These are phyloP conservation scores for Sinotaia quadrata DNA, from an alignment of 2,888 invertebrate species.

Conservation along the genomic window DNA sequence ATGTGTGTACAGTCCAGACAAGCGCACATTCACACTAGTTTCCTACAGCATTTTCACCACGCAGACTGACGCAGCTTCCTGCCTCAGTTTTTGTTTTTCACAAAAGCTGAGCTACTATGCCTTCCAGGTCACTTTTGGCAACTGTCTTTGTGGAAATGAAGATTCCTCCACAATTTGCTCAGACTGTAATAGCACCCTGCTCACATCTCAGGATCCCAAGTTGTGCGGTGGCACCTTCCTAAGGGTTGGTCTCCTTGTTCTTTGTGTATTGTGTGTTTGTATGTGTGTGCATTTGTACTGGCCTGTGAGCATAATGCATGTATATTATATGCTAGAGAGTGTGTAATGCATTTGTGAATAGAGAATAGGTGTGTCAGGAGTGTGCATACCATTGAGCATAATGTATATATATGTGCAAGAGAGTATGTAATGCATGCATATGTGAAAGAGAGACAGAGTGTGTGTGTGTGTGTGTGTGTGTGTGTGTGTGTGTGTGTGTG, in stretches of 20 bases:
- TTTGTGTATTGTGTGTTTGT: no score
- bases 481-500: no score
- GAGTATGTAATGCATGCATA: no score
- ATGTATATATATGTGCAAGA: no score
- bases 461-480: no score
- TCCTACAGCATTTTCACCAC: slow-evolving; percentile 15
- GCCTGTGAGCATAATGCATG: no score
- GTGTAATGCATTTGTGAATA: no score
- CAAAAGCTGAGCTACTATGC: slow-evolving; percentile 20
- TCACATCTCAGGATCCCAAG: slow-evolving; percentile 6
- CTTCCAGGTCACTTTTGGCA: slow-evolving; percentile 12
- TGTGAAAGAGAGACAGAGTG: no score
- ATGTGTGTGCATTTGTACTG: slow-evolving; percentile 6
- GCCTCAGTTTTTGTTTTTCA: slow-evolving; percentile 28
- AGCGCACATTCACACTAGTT: slow-evolving; percentile 17
- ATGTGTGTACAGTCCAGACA: slow-evolving; percentile 31
- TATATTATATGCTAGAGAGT: no score
- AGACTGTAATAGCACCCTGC: slow-evolving; percentile 18
- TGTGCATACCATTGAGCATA: no score
- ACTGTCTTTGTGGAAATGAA: slow-evolving; percentile 35
- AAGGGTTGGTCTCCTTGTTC: slow-evolving; percentile 5
- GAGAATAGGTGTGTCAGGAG: no score
- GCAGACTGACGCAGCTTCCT: background rate
- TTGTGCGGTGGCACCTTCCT: slow-evolving; percentile 6
- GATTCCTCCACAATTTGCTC: slow-evolving; percentile 7